Evolutionary conservation across 2,113 vertebrate genomes (phyloP).

Genomic region (Silurus asotus): DNA sequence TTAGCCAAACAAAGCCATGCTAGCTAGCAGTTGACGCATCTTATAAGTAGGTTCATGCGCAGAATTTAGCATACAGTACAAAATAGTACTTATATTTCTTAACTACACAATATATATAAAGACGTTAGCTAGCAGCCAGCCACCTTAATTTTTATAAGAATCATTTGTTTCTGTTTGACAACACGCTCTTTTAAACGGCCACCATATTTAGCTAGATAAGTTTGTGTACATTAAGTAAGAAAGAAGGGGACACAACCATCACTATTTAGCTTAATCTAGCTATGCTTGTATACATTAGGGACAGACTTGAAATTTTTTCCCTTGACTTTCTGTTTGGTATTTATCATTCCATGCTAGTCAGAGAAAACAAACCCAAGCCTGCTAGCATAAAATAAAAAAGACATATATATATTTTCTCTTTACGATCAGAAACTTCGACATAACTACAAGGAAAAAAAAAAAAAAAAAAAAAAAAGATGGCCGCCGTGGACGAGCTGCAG

Average conservation of each 20-base stretch:
- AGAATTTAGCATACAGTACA: too few species aligned
- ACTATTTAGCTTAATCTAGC: too few species aligned
- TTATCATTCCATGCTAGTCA: neutral
- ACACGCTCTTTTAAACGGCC: neutral
- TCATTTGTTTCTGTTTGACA: too few species aligned
- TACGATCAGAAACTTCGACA: too few species aligned
- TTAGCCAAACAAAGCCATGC: neutral
- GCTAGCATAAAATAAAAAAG: neutral
- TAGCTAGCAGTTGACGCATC: neutral
- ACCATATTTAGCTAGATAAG: neutral
- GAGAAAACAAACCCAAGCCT: neutral
- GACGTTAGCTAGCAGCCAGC: too few species aligned
- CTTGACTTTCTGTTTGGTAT: neutral
- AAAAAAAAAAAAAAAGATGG: neutral
- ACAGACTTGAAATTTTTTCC: too few species aligned
- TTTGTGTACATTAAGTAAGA: neutral
- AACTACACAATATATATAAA: too few species aligned
- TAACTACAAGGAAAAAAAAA: neutral
- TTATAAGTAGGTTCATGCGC: too few species aligned
- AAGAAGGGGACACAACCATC: too few species aligned
- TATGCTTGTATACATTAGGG: too few species aligned
- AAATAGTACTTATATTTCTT: too few species aligned
- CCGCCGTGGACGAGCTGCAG: neutral
- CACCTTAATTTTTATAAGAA: too few species aligned
- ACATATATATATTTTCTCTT: neutral